Evolutionary conservation across 2,113 vertebrate genomes (phyloP), one percentile per base, ranked within the genome.

Genomic region (Trichomycterus rosablanca): DNA sequence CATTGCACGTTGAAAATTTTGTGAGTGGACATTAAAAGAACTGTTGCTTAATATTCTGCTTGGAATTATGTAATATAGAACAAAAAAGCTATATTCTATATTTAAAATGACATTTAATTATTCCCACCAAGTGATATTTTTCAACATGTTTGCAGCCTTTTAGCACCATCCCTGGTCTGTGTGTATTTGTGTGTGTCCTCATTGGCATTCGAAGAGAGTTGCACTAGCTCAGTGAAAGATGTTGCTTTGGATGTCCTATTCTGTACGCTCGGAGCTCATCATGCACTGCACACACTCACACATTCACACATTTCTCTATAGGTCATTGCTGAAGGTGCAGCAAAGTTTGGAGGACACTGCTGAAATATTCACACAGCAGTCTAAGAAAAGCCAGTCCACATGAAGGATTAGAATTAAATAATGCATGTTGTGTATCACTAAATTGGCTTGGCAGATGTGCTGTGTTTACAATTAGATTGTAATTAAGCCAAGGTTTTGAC

Each of bases 191-290:
- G 18, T 49, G 30, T 39, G n/a, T 35, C 9, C 40, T 55, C 51
- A 64, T 55, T 55, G 42, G 15, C 61, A 64, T 64, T 64, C 61
- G 5, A 22, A 19, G n/a, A 46, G 61, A 46, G 51, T 55, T 1
- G 32, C 42, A 37, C n/a, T 55, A 55, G 42, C 62, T 64, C 42
- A 55, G 16, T 19, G 42, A 42, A 30, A 37, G 19, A 42, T 34
- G 30, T 18, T 55, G n/a, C 40, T 26, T 37, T 14, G 51, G 30
- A 55, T 55, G 51, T 55, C 30, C 62, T 64, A n/a, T 64, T 46
- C 51, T 37, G 14, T 24, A 30, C 14, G 54, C 40, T 64, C 42
- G 3, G 30, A 64, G 42, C 53, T 55, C 51, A 55, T 64, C 40
- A 26, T 35, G 34, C 40, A 26, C 3, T 63, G 50, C n/a, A 20